Percentiles rank a stretch among this genome's conserved stretches.
Conservation (phyloP, 2,888 invertebrate species). For the Melangyna quadrimaculata region DNA sequence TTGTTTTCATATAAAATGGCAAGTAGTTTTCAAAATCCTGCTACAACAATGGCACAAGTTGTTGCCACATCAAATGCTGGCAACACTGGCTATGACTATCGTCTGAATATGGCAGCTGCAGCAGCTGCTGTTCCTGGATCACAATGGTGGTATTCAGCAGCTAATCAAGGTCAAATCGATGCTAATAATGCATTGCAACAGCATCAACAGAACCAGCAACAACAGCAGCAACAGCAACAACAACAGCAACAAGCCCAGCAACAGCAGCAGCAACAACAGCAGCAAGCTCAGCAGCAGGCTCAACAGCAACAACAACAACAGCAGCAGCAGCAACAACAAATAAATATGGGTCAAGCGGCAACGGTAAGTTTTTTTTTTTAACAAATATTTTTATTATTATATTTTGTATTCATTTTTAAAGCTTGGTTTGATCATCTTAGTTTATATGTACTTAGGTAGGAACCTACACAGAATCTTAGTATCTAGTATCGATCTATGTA, state of each 20-base stretch:
- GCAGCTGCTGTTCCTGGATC: constrained; percentile 83
- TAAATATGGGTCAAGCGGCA: constrained; percentile 76
- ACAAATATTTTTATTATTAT: constrained; percentile 1
- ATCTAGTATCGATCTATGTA: too few species aligned
- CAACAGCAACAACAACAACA: constrained; percentile 81
- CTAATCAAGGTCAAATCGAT: constrained; percentile 82
- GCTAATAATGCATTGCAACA: constrained; percentile 85
- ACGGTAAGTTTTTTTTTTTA: constrained; percentile 75
- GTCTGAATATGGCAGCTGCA: constrained; percentile 84
- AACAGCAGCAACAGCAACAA: constrained; percentile 82
- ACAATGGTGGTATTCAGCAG: constrained; percentile 90
- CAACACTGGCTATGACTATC: constrained; percentile 88
- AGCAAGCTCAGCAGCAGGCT: constrained; percentile 81
- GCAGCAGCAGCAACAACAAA: constrained; percentile 75
- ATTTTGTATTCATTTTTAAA: not conserved
- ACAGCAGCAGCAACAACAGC: constrained; percentile 82
- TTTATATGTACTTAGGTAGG: not conserved
- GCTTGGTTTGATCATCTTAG: constrained; percentile 15
- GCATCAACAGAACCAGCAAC: constrained; percentile 81
- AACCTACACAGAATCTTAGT: too few species aligned
- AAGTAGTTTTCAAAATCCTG: constrained; percentile 89
- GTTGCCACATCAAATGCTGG: constrained; percentile 83
- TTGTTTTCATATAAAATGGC: constrained; percentile 93
- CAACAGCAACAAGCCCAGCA: constrained; percentile 80
- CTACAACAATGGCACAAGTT: constrained; percentile 86